A percentile compares a stretch with the other conserved stretches of the same genome.
phyloP scores from a whole-genome alignment of 2,888 invertebrate genomes.

The Drosophila maculinotata region DNA sequence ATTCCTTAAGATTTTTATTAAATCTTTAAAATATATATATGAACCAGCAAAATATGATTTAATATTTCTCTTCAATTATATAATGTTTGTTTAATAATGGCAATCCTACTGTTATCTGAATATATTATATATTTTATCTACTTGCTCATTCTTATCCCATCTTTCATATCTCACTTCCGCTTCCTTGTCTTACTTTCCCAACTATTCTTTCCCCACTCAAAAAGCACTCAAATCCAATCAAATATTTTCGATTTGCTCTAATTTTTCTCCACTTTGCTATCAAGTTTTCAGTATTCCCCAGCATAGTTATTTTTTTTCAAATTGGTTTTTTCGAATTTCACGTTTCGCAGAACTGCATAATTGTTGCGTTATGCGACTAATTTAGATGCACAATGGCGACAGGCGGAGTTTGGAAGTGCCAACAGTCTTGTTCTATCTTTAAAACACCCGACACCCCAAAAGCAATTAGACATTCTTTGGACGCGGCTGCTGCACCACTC shows the following conservation, averaged over 20 bases:
- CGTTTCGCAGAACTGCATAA: slow-evolving; percentile 22
- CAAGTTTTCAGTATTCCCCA: not conserved
- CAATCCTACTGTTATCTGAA: too few relatives aligned
- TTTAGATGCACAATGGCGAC: slow-evolving; percentile 17
- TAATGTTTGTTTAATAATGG: too few relatives aligned
- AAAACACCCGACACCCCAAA: slow-evolving; percentile 35
- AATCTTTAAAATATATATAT: too few relatives aligned
- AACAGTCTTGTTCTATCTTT: slow-evolving; percentile 29
- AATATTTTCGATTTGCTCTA: not conserved
- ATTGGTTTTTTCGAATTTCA: not conserved
- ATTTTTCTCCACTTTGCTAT: not conserved
- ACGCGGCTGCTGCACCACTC: not conserved
- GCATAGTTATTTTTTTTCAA: not conserved
- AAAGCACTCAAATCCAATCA: too few relatives aligned
- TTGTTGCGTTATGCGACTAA: slow-evolving; percentile 22
- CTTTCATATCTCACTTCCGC: too few relatives aligned
- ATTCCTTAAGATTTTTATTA: too few relatives aligned
- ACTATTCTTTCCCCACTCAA: too few relatives aligned
- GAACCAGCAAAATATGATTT: too few relatives aligned
- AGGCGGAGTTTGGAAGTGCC: not conserved
- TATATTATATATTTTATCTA: too few relatives aligned
- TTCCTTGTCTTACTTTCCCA: too few relatives aligned
- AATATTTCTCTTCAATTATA: too few relatives aligned
- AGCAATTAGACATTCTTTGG: slow-evolving; percentile 28
- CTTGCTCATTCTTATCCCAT: too few relatives aligned